Conservation (phyloP, 2,797 vertebrate species). For the Fringilla coelebs region DNA sequence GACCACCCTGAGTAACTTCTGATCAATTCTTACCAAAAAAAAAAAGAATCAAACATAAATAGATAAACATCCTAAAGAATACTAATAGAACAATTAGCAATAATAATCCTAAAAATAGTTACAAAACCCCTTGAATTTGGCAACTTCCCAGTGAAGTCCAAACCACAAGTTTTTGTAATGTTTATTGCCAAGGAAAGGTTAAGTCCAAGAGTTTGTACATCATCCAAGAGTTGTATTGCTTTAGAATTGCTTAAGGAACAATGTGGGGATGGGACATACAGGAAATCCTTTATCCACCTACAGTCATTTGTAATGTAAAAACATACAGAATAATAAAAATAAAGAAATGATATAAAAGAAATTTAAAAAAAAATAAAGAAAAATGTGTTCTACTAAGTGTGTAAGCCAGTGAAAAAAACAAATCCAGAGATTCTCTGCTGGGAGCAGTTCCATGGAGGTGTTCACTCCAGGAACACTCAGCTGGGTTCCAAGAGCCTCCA, state of each 20-base stretch:
- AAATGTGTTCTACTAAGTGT: background rate
- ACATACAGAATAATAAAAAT: background rate
- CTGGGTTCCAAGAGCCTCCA: background rate
- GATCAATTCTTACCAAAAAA: background rate
- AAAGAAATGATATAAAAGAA: no score
- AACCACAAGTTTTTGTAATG: background rate
- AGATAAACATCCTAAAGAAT: background rate
- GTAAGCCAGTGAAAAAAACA: background rate
- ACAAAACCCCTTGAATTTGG: background rate
- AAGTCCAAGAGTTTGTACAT: background rate
- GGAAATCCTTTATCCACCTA: background rate
- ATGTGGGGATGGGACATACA: fast-evolving
- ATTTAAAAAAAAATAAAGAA: background rate
- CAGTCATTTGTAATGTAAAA: background rate
- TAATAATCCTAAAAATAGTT: background rate
- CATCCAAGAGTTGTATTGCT: background rate
- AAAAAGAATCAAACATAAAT: background rate
- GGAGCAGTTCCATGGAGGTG: background rate
- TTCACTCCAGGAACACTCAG: background rate
- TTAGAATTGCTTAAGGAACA: background rate
- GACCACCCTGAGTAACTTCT: background rate
- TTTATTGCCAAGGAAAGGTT: background rate
- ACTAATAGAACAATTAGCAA: background rate
- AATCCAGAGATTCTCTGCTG: background rate
- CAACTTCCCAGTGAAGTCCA: background rate